phyloP scores from a whole-genome alignment of 2,888 invertebrate species.

The Platerodrilus igneus region DNA sequence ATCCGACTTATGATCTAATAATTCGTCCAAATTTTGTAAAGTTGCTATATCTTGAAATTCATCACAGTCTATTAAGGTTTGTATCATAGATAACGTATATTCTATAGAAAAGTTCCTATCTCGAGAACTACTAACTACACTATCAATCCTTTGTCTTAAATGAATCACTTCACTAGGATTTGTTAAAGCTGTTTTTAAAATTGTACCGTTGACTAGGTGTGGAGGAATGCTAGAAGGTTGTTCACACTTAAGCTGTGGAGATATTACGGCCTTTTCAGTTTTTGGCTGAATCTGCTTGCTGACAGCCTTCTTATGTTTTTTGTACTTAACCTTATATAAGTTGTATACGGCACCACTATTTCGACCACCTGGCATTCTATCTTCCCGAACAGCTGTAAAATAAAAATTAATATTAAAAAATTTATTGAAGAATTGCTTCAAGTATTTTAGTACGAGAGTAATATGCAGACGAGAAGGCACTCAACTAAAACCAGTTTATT shows the following conservation, averaged over 20 bases:
- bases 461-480: too few species aligned
- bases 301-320: constrained; percentile 87
- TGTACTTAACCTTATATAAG: constrained; percentile 97
- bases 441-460: too few species aligned
- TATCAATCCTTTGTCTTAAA: constrained; percentile 81
- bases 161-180: constrained; percentile 91
- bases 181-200: constrained; percentile 89
- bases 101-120: constrained; percentile 78
- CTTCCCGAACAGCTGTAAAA: constrained; percentile 88
- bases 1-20: constrained; percentile 86
- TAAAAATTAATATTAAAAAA: too few species aligned
- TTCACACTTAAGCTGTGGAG: constrained; percentile 37
- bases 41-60: constrained; percentile 96
- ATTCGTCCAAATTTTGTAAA: constrained; percentile 82
- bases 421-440: too few species aligned
- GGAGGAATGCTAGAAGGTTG: constrained; percentile 19
- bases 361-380: constrained; percentile 98
- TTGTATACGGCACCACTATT: constrained; percentile 99
- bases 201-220: constrained; percentile 85
- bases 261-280: constrained; percentile 45
- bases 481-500: too few species aligned
- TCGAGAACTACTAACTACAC: constrained; percentile 80
- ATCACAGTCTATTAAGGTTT: constrained; percentile 91
- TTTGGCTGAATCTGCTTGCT: constrained; percentile 53
- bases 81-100: constrained; percentile 82